These are phyloP conservation scores for Euwallacea fornicatus DNA, from an alignment of 1,140 invertebrate genomes.

Conservation along the genomic window DNA sequence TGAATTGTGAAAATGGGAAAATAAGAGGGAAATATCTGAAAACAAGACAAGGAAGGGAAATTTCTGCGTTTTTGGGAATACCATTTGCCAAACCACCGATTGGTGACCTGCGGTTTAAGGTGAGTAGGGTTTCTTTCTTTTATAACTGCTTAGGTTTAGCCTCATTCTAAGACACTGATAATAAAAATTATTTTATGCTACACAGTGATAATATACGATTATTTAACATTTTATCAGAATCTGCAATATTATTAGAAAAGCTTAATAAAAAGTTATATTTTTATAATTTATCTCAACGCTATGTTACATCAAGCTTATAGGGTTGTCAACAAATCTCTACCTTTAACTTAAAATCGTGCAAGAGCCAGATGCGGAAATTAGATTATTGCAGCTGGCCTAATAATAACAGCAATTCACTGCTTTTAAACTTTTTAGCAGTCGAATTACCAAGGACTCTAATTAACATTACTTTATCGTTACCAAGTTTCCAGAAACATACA, in stretches of 20 bases:
- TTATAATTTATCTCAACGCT: too few relatives aligned
- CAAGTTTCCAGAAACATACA: too few relatives aligned
- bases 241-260: not conserved
- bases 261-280: not conserved
- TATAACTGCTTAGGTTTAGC: not conserved
- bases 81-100: constrained; percentile 65
- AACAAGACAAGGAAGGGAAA: constrained; percentile 52
- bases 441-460: too few relatives aligned
- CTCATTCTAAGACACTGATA: not conserved
- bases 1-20: constrained; percentile 20
- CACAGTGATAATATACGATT: not conserved
- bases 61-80: constrained; percentile 66
- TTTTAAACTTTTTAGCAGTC: too few relatives aligned
- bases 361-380: too few relatives aligned
- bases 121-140: constrained; percentile 13
- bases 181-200: not conserved
- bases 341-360: too few relatives aligned
- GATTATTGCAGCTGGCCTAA: too few relatives aligned
- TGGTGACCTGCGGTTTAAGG: constrained; percentile 57
- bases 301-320: too few relatives aligned
- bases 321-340: too few relatives aligned
- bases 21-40: constrained; percentile 38
- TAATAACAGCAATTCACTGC: too few relatives aligned
- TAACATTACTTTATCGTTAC: too few relatives aligned
- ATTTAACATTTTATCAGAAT: not conserved